Percentiles rank a stretch among this genome's conserved stretches.
Evolutionary conservation across 2,888 invertebrate genomes (phyloP).

Genomic region (Plebejus anna): DNA sequence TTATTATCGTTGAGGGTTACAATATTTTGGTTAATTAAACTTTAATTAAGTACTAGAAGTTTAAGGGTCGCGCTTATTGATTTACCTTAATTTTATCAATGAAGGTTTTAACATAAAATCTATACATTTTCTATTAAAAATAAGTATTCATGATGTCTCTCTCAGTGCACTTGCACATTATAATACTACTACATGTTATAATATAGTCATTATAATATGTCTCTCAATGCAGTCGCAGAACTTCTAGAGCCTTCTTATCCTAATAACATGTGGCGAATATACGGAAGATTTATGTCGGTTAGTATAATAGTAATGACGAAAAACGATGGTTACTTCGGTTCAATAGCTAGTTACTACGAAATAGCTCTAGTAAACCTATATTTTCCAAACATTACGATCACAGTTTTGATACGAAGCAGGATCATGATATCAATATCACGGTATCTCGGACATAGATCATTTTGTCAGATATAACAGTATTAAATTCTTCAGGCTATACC

Average conservation of each 20-base stretch:
- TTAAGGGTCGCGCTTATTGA: too few relatives aligned
- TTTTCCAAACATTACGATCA: background rate
- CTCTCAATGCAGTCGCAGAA: too few relatives aligned
- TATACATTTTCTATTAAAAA: too few relatives aligned
- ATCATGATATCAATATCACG: slow-evolving; percentile 5
- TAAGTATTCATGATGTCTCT: too few relatives aligned
- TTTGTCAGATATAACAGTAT: background rate
- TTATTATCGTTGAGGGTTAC: too few relatives aligned
- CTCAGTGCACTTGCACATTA: too few relatives aligned
- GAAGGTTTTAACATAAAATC: too few relatives aligned
- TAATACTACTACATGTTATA: too few relatives aligned
- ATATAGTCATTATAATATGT: too few relatives aligned
- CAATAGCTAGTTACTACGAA: background rate
- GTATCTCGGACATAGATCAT: slow-evolving; percentile 1
- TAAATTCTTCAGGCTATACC: slow-evolving; percentile 3
- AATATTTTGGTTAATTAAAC: too few relatives aligned
- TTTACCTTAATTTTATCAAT: too few relatives aligned
- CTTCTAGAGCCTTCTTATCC: background rate
- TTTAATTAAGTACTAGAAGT: too few relatives aligned
- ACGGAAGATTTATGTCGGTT: background rate
- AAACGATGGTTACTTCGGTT: background rate
- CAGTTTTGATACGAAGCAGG: background rate
- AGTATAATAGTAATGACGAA: background rate
- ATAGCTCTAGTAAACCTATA: background rate
- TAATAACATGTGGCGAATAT: background rate